These are phyloP conservation scores for Sinocyclocheilus anshuiensis DNA, from an alignment of 2,113 vertebrate genomes.

Conservation along the genomic window DNA sequence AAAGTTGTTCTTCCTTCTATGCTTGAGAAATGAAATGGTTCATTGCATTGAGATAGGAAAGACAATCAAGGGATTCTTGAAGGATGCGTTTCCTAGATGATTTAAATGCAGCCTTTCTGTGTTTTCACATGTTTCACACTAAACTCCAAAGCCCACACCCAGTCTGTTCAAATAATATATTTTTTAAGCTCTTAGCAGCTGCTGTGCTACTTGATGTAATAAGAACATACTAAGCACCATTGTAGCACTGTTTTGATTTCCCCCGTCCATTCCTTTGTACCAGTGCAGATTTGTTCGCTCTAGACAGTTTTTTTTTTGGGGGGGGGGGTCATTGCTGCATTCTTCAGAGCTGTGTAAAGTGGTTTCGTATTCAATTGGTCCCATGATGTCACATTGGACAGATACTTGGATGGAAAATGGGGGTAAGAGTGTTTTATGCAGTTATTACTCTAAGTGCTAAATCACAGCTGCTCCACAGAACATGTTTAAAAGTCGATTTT, in stretches of 20 bases:
- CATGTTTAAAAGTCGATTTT: constrained; percentile 34
- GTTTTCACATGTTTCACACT: constrained; percentile 58
- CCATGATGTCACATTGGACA: constrained; percentile 54
- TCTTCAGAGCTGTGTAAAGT: constrained; percentile 70
- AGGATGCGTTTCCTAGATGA: background rate
- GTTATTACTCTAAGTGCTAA: constrained; percentile 48
- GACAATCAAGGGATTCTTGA: background rate
- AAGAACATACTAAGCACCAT: constrained; percentile 71
- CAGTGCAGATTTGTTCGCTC: constrained; percentile 73
- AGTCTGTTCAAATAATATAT: constrained; percentile 69
- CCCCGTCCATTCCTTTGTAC: constrained; percentile 64
- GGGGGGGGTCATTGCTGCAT: constrained; percentile 52
- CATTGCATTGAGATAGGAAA: background rate
- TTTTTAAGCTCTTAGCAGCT: constrained; percentile 67
- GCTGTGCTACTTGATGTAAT: constrained; percentile 65
- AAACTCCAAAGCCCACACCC: constrained; percentile 64
- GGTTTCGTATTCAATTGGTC: constrained; percentile 77
- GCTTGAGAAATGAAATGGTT: too few species aligned
- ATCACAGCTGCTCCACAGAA: constrained; percentile 44
- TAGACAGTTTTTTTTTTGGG: constrained; percentile 64
- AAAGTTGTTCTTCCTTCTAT: too few species aligned
- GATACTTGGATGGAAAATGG: constrained; percentile 49
- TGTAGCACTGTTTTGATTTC: constrained; percentile 64
- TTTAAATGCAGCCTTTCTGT: background rate
- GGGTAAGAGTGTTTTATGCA: constrained; percentile 38